These are phyloP conservation scores for Gonatopus flavifemur DNA, from an alignment of 1,140 invertebrate genomes.

Conservation along the genomic window DNA sequence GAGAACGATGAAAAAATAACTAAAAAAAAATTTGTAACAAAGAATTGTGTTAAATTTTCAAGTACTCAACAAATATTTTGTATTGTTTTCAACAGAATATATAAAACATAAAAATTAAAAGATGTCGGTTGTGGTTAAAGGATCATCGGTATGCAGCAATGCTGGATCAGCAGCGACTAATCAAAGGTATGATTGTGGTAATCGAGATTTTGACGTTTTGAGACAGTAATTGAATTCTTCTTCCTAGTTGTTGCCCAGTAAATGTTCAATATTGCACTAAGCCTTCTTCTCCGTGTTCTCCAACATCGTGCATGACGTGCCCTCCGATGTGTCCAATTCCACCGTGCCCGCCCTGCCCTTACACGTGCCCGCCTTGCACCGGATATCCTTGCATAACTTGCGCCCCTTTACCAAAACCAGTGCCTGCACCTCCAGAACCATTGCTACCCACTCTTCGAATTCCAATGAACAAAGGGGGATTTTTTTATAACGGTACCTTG, in stretches of 20 bases:
- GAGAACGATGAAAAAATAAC: too few relatives aligned
- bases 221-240: too few relatives aligned
- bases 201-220: too few relatives aligned
- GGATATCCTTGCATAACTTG: conserved; percentile 13
- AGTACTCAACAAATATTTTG: too few relatives aligned
- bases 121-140: too few relatives aligned
- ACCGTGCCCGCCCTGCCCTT: conserved; percentile 13
- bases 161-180: too few relatives aligned
- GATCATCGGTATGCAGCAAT: too few relatives aligned
- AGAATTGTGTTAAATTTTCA: too few relatives aligned
- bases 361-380: conserved; percentile 16
- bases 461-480: conserved; percentile 12
- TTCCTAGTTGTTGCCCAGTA: neutral
- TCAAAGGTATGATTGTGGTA: too few relatives aligned
- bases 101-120: too few relatives aligned
- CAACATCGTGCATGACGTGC: neutral
- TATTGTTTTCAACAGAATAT: too few relatives aligned
- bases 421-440: conserved; percentile 13
- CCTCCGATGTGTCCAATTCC: neutral
- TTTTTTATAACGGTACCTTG: conserved; percentile 14
- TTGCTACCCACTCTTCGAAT: conserved; percentile 6
- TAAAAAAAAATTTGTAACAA: too few relatives aligned
- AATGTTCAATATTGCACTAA: neutral
- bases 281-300: neutral
- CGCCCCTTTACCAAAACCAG: conserved; percentile 16